Evolutionary conservation across 2,113 vertebrate genomes (phyloP).

Genomic region (Callionymus lyra): DNA sequence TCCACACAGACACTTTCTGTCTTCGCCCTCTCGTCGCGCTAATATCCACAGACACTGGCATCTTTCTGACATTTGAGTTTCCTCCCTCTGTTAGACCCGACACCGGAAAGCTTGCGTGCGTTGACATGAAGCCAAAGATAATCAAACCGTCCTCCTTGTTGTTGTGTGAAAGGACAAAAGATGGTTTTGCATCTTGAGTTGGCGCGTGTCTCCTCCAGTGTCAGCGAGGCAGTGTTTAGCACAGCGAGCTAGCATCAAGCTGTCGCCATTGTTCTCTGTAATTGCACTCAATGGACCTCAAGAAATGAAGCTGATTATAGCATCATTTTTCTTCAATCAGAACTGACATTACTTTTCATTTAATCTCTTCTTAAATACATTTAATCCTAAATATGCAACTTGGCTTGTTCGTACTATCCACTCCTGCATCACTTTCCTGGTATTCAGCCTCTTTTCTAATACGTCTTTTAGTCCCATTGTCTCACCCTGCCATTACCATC

Average conservation of each 20-base stretch:
- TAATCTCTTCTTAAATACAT: no score
- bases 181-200: conserved; percentile 26
- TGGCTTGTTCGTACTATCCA: no score
- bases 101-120: conserved; percentile 57
- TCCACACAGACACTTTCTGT: conserved; percentile 31
- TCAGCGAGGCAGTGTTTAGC: conserved; percentile 44
- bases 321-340: no score
- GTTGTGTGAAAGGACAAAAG: conserved; percentile 30
- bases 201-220: conserved; percentile 34
- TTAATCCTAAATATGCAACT: no score
- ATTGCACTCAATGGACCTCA: conserved; percentile 59
- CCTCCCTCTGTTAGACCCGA: conserved; percentile 38
- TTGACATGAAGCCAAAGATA: conserved; percentile 62
- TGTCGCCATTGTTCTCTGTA: conserved; percentile 56
- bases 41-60: conserved; percentile 59
- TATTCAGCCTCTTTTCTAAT: conserved; percentile 41
- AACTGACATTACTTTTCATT: no score
- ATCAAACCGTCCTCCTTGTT: conserved; percentile 42
- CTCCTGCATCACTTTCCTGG: conserved; percentile 14
- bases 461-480: conserved; percentile 22
- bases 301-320: conserved; percentile 23
- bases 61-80: conserved; percentile 29
- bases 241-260: conserved; percentile 43
- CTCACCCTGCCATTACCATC: background rate
- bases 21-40: conserved; percentile 35